Conservation (phyloP, 2,797 vertebrate genomes). For the Epinephelus awoara region DNA sequence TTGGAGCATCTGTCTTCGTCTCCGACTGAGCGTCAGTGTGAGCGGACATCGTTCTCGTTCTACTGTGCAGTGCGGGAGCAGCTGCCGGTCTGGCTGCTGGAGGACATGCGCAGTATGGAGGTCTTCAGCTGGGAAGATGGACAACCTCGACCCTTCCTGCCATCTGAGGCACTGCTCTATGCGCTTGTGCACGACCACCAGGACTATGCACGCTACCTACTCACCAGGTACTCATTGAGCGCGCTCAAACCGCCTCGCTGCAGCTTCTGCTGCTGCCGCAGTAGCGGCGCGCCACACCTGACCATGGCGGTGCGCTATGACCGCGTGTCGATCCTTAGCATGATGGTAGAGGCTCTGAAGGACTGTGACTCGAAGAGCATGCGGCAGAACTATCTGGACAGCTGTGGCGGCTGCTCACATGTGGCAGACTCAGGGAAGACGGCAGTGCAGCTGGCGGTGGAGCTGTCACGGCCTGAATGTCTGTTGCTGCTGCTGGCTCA, state of each 20-base stretch:
- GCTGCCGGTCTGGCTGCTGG: slow-evolving; percentile 92
- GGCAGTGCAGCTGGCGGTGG: slow-evolving; percentile 90
- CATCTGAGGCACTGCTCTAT: slow-evolving; percentile 93
- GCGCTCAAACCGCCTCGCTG: slow-evolving; percentile 88
- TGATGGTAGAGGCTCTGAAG: slow-evolving; percentile 86
- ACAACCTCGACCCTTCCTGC: slow-evolving; percentile 88
- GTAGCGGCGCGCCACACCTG: slow-evolving; percentile 88
- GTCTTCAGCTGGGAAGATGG: slow-evolving; percentile 96
- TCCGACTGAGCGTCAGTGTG: slow-evolving; percentile 92
- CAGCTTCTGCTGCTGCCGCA: slow-evolving; percentile 90
- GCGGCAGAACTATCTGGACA: slow-evolving; percentile 84
- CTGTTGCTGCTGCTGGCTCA: slow-evolving; percentile 90
- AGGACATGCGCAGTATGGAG: slow-evolving; percentile 95
- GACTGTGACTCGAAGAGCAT: slow-evolving; percentile 64
- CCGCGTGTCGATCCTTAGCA: slow-evolving; percentile 87
- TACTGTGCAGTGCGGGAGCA: slow-evolving; percentile 93
- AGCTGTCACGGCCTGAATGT: slow-evolving; percentile 90
- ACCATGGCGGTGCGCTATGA: slow-evolving; percentile 92
- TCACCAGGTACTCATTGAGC: slow-evolving; percentile 85
- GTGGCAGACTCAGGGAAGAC: slow-evolving; percentile 88
- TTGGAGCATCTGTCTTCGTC: slow-evolving; percentile 77
- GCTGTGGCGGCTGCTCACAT: slow-evolving; percentile 86
- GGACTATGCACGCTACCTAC: slow-evolving; percentile 91
- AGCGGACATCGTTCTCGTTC: slow-evolving; percentile 93
- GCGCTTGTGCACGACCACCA: slow-evolving; percentile 95